phyloP scores from a whole-genome alignment of 1,140 invertebrate species.

The Phocides pigmalion region DNA sequence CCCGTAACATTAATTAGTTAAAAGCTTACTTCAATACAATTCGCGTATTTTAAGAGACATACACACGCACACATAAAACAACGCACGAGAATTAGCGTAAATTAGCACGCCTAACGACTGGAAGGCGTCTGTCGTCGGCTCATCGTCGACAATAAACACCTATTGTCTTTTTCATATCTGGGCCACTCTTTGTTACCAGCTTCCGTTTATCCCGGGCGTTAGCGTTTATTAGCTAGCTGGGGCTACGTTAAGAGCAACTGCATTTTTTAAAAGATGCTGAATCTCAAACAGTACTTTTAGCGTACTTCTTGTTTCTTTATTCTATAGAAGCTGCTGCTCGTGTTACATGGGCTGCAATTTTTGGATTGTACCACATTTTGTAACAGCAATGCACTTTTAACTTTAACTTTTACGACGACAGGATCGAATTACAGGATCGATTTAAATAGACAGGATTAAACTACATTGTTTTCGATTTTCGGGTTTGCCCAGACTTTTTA shows the following conservation, averaged over 20 bases:
- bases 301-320: too few species aligned
- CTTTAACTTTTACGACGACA: too few species aligned
- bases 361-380: too few species aligned
- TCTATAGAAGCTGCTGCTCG: too few species aligned
- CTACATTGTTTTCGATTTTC: too few species aligned
- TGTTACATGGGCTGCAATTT: too few species aligned
- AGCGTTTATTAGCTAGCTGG: conserved; percentile 5
- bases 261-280: too few species aligned
- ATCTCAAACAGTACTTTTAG: too few species aligned
- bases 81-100: conserved; percentile 19
- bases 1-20: neutral
- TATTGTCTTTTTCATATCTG: conserved; percentile 38
- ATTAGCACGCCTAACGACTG: conserved; percentile 20
- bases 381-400: too few species aligned
- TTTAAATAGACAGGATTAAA: too few species aligned
- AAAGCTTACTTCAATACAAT: neutral
- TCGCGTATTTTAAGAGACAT: neutral
- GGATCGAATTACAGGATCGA: too few species aligned
- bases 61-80: neutral
- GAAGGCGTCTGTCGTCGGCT: conserved; percentile 20
- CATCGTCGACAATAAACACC: conserved; percentile 21
- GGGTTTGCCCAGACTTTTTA: too few species aligned
- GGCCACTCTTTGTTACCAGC: conserved; percentile 29
- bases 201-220: conserved; percentile 21
- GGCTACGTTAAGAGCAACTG: neutral